Conservation (phyloP, 2,888 invertebrate genomes). For the Erebia aethiops region DNA sequence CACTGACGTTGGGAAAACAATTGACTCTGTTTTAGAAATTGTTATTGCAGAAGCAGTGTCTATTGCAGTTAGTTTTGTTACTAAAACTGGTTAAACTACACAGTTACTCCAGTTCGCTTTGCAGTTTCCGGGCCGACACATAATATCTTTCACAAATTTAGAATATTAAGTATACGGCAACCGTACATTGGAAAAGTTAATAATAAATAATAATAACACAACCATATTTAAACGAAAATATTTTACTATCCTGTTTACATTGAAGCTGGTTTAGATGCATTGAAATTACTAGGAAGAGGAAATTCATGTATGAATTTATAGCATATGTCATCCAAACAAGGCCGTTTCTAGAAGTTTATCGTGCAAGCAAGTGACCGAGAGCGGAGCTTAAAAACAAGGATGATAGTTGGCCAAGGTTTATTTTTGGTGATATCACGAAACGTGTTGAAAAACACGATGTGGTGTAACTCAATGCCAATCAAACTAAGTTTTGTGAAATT, state of each 20-base stretch:
- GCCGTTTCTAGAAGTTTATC: constrained; percentile 23
- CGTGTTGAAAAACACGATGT: constrained; percentile 46
- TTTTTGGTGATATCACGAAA: constrained; percentile 48
- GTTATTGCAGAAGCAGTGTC: constrained; percentile 24
- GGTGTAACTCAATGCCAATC: constrained; percentile 9
- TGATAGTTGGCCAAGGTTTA: constrained; percentile 54
- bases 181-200: neutral
- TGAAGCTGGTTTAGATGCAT: neutral
- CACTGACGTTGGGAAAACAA: constrained; percentile 30
- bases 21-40: constrained; percentile 29
- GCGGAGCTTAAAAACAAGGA: constrained; percentile 22
- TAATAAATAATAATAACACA: neutral
- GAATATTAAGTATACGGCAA: constrained; percentile 21
- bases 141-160: constrained; percentile 18
- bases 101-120: constrained; percentile 16
- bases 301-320: constrained; percentile 1
- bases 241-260: neutral
- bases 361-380: constrained; percentile 23
- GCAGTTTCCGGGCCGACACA: constrained; percentile 16
- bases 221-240: neutral
- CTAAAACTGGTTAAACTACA: constrained; percentile 18
- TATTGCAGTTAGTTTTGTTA: constrained; percentile 25
- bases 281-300: constrained; percentile 15
- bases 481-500: constrained; percentile 9
- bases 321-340: constrained; percentile 22